These are phyloP conservation scores for Scaptomyza tumidula DNA, from an alignment of 2,888 invertebrate species.

Conservation along the genomic window DNA sequence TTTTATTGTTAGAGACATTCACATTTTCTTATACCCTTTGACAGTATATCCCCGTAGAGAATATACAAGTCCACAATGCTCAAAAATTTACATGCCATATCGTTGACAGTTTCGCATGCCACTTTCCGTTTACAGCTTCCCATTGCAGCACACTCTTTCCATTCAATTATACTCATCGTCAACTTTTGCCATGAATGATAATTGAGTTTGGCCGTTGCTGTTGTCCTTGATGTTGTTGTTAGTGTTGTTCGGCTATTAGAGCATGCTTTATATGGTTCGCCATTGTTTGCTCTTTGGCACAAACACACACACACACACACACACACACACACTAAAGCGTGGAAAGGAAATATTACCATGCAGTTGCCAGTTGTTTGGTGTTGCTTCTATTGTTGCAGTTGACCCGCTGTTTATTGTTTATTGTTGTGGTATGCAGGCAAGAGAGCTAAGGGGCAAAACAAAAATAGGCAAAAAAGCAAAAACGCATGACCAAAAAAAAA, in stretches of 20 bases:
- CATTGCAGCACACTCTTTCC: constrained; percentile 24
- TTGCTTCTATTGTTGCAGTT: constrained; percentile 33
- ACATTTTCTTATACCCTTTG: background rate
- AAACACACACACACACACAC: background rate
- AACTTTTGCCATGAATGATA: constrained; percentile 71
- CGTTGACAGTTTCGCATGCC: constrained; percentile 33
- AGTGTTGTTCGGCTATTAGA: constrained; percentile 47
- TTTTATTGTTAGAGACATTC: too few species aligned
- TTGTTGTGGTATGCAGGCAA: constrained; percentile 26
- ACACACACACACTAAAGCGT: background rate
- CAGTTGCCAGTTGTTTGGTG: constrained; percentile 23
- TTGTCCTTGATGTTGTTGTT: constrained; percentile 8
- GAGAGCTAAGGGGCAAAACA: background rate
- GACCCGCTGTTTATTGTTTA: constrained; percentile 34
- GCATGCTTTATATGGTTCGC: constrained; percentile 40
- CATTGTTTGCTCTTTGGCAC: constrained; percentile 47
- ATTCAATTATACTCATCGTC: constrained; percentile 63
- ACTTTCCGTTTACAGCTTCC: constrained; percentile 24
- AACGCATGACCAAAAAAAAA: constrained; percentile 37
- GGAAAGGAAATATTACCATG: constrained; percentile 23
- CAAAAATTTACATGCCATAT: constrained; percentile 55
- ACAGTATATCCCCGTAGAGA: background rate
- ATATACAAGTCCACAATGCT: constrained; percentile 18
- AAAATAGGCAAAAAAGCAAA: constrained; percentile 3
- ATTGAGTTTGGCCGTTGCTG: constrained; percentile 61